Base-by-base conservation (phyloP, 2,797 vertebrate species). In the Centropyge bicolor region DNA sequence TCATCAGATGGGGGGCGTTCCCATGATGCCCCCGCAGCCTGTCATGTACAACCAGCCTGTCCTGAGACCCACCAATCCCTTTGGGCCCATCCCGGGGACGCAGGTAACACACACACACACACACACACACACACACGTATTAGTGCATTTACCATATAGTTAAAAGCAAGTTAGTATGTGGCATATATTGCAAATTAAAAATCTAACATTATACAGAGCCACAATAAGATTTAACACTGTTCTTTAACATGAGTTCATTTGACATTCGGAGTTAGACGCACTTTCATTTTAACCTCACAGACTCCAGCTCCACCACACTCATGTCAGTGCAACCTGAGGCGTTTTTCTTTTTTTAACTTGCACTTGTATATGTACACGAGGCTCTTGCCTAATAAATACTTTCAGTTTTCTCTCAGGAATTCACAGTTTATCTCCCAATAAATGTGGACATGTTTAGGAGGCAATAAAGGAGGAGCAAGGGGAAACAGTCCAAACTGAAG, bases 41-140 rank as follows among this genome's bases (percentile, higher is more conserved):
- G 92, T 97, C 93, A 95, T 97, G 95, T 97, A 96, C 82, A 96
- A 95, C 54, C 97, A 97, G 87, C 94, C 95, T 78, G 95, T 96
- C 90, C 95, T 98, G 90, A 96, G 96, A 93, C 95, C 96, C 89
- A 96, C 95, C 83, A 97, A 96, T 85, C 95, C 96, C 55, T 97
- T 97, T 89, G 94, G 95, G 91, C 95, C 93, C 75, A 94, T 96
- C 70, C 95, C 95, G 85, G 96, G 96, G 94, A 95, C 96, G 90
- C 96, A 98, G 95, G 97, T 98, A 93, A 92, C 46, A 27, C 38
- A 77, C 35, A 77, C 5, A 73, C 2, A 74, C 12, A 56, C 11
- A 64, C 17, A 40, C 17, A 24, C 51, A 20, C 19, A 51, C 48
- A 51, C 19, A 22, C 19, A 51, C 20, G 11, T 8, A 59, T 72